Evolutionary conservation across 2,888 invertebrate genomes (phyloP).

Genomic region (Coelinius sp.): DNA sequence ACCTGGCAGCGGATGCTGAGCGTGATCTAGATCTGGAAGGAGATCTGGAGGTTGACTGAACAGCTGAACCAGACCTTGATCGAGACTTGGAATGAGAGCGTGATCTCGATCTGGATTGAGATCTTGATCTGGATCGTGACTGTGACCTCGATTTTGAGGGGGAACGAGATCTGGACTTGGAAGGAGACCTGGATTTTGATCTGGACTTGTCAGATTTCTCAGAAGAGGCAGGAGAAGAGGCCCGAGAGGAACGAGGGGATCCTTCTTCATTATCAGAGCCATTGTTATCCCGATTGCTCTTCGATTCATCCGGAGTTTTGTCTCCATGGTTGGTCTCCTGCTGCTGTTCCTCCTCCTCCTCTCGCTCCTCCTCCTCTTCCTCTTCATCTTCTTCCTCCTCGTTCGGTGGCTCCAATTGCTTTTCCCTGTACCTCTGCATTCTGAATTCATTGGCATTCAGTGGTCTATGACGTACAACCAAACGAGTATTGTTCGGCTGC

Average conservation of each 20-base stretch:
- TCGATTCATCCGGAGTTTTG: slow-evolving; percentile 12
- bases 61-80: slow-evolving; percentile 54
- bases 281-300: slow-evolving; percentile 12
- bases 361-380: slow-evolving; percentile 53
- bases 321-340: slow-evolving; percentile 58
- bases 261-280: slow-evolving; percentile 66
- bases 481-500: slow-evolving; percentile 81
- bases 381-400: slow-evolving; percentile 80
- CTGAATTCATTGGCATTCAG: slow-evolving; percentile 88
- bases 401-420: slow-evolving; percentile 88
- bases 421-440: slow-evolving; percentile 88
- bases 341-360: slow-evolving; percentile 51
- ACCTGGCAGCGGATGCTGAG: slow-evolving; percentile 52
- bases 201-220: slow-evolving; percentile 54
- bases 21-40: slow-evolving; percentile 54
- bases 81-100: slow-evolving; percentile 54
- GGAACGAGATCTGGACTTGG: slow-evolving; percentile 50
- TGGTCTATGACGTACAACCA: slow-evolving; percentile 92
- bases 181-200: slow-evolving; percentile 56
- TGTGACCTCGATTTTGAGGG: slow-evolving; percentile 61
- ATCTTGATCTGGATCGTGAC: slow-evolving; percentile 50
- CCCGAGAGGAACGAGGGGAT: slow-evolving; percentile 71
- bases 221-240: slow-evolving; percentile 62
- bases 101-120: slow-evolving; percentile 56
- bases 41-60: slow-evolving; percentile 59